These are phyloP conservation scores for Phyllotreta cruciferae DNA, from an alignment of 2,888 invertebrate species.

Conservation along the genomic window DNA sequence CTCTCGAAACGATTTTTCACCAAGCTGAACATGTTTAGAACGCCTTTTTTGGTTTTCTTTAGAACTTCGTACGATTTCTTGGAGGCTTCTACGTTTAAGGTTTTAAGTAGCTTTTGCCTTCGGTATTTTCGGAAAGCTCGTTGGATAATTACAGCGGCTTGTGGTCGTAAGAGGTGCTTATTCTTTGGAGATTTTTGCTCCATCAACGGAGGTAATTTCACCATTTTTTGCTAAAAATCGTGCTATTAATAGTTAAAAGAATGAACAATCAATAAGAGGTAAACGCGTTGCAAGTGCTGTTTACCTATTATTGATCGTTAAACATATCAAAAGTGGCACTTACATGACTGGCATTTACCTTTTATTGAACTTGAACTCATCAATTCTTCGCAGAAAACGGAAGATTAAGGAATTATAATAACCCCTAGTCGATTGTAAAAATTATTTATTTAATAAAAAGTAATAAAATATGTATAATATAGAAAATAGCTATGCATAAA, in stretches of 20 bases:
- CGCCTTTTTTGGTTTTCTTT: constrained; percentile 18
- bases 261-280: constrained; percentile 25
- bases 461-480: too few relatives aligned
- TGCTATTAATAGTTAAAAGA: background rate
- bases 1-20: constrained; percentile 9
- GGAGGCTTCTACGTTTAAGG: constrained; percentile 9
- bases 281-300: constrained; percentile 31
- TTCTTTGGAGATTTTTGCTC: background rate
- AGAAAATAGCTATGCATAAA: constrained; percentile 2
- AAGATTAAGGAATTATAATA: background rate
- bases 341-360: constrained; percentile 45
- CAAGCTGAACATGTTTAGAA: constrained; percentile 25
- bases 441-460: too few relatives aligned
- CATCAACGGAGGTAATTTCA: background rate
- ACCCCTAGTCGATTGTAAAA: too few relatives aligned
- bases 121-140: constrained; percentile 38
- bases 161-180: constrained; percentile 12
- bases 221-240: background rate
- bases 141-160: constrained; percentile 40
- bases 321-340: constrained; percentile 47
- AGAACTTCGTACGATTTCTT: constrained; percentile 15
- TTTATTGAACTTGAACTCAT: constrained; percentile 37
- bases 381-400: background rate
- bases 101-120: constrained; percentile 24
- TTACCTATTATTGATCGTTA: constrained; percentile 33